phyloP scores from a whole-genome alignment of 2,888 invertebrate species.

The Stomorhina lunata region DNA sequence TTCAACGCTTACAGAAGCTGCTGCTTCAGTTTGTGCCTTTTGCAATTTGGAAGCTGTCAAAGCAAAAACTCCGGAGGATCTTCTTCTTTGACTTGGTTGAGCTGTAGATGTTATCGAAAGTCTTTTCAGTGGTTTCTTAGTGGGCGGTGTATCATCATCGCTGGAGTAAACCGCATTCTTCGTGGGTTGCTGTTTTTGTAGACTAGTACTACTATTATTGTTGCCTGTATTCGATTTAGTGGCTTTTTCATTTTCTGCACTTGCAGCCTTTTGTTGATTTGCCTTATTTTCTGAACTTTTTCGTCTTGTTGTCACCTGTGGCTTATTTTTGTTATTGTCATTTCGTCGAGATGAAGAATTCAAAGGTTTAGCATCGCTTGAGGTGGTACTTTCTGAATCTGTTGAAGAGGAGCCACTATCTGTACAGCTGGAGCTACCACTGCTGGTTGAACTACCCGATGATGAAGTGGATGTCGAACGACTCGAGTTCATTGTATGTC shows the following conservation, averaged over 20 bases:
- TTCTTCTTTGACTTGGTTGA: conserved; percentile 75
- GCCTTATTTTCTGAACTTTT: conserved; percentile 71
- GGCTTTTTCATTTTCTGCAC: conserved; percentile 64
- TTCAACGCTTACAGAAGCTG: conserved; percentile 67
- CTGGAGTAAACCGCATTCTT: conserved; percentile 82
- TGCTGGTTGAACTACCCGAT: conserved; percentile 85
- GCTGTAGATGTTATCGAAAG: conserved; percentile 62
- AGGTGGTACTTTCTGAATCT: conserved; percentile 86
- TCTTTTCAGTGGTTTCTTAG: conserved; percentile 70
- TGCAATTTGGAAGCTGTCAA: conserved; percentile 73
- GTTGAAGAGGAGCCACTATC: conserved; percentile 83
- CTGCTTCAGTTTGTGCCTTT: conserved; percentile 73
- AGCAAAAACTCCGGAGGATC: conserved; percentile 67
- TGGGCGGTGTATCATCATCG: conserved; percentile 82
- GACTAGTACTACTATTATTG: conserved; percentile 71
- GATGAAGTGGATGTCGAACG: conserved; percentile 81
- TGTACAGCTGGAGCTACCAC: conserved; percentile 86
- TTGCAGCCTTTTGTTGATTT: conserved; percentile 58
- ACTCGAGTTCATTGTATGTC: conserved; percentile 52
- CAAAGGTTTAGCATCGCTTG: conserved; percentile 79
- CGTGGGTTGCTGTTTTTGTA: conserved; percentile 74
- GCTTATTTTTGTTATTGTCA: conserved; percentile 70
- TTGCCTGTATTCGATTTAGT: conserved; percentile 63
- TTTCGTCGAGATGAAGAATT: conserved; percentile 74
- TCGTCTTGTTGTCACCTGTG: conserved; percentile 64